These are phyloP conservation scores for Drosophila mercatorum DNA, from an alignment of 2,888 invertebrate species.

Conservation along the genomic window DNA sequence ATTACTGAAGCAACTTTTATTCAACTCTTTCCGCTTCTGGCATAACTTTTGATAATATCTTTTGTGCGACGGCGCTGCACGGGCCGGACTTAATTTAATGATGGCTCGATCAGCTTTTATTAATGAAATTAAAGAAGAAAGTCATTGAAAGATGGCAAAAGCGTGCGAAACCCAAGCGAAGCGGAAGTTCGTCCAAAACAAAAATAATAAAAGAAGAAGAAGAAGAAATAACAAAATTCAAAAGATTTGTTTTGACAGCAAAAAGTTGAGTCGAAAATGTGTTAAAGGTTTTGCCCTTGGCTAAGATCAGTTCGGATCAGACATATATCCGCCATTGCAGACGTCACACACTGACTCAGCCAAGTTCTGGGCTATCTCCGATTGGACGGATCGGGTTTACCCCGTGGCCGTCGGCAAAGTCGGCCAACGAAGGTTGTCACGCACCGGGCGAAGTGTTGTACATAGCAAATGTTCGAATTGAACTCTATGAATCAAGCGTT, in stretches of 20 bases:
- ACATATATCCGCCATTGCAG: slow-evolving; percentile 25
- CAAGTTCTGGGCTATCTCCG: slow-evolving; percentile 7
- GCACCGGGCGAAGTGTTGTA: slow-evolving; percentile 50
- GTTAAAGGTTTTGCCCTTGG: slow-evolving; percentile 61
- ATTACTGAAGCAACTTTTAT: background rate
- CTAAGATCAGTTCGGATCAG: slow-evolving; percentile 13
- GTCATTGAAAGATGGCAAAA: slow-evolving; percentile 60
- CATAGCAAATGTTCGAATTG: slow-evolving; percentile 42
- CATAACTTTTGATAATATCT: slow-evolving; percentile 27
- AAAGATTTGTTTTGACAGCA: slow-evolving; percentile 31
- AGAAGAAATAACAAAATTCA: background rate
- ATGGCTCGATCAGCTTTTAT: slow-evolving; percentile 53
- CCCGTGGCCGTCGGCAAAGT: slow-evolving; percentile 52
- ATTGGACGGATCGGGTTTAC: slow-evolving; percentile 57
- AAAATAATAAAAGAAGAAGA: background rate
- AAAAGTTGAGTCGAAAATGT: slow-evolving; percentile 7
- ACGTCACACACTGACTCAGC: slow-evolving; percentile 57
- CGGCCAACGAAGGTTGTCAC: slow-evolving; percentile 64
- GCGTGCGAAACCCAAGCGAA: slow-evolving; percentile 67
- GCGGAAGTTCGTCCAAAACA: slow-evolving; percentile 57
- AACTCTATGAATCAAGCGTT: slow-evolving; percentile 55
- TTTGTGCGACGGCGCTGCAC: slow-evolving; percentile 57
- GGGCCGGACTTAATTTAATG: slow-evolving; percentile 69
- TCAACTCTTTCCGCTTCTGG: background rate
- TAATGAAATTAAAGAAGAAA: slow-evolving; percentile 72